Percentiles rank a stretch among this genome's conserved stretches.
Evolutionary conservation across 2,797 vertebrate species (phyloP).

Genomic region (Benthosema pterotum): DNA sequence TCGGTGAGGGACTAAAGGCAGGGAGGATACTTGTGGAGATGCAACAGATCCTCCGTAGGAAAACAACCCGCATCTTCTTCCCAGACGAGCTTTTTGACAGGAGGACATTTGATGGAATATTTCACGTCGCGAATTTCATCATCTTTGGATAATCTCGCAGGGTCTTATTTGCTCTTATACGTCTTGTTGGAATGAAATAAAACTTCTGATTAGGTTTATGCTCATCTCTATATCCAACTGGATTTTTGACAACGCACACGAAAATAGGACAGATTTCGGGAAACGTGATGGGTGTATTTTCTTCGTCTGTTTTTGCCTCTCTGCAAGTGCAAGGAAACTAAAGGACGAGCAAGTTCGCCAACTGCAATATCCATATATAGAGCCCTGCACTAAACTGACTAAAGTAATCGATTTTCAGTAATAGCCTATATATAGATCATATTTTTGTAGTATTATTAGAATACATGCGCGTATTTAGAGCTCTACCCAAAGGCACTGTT

Average conservation of each 20-base stretch:
- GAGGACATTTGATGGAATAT: slow-evolving; percentile 5
- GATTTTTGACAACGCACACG: slow-evolving; percentile 18
- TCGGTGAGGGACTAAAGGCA: slow-evolving; percentile 55
- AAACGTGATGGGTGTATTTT: slow-evolving; percentile 12
- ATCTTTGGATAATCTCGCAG: slow-evolving; percentile 9
- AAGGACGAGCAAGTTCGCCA: not conserved
- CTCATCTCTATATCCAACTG: slow-evolving; percentile 3
- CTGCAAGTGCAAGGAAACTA: not conserved
- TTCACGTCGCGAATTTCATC: not conserved
- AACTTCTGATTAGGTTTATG: slow-evolving; percentile 42
- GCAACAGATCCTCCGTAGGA: slow-evolving; percentile 74
- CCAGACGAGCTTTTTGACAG: slow-evolving; percentile 17
- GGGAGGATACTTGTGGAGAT: slow-evolving; percentile 65
- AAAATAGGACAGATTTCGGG: slow-evolving; percentile 12
- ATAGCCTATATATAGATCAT: not conserved
- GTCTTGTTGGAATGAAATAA: slow-evolving; percentile 22
- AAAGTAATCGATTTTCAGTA: not conserved
- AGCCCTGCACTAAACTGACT: not conserved
- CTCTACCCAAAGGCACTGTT: not conserved
- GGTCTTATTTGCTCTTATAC: not conserved
- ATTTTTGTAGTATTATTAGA: not conserved
- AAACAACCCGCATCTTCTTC: slow-evolving; percentile 63
- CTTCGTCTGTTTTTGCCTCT: not conserved
- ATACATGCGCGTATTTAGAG: not conserved
- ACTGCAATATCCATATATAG: slow-evolving; percentile 3